A percentile compares a stretch with the other conserved stretches of the same genome.
phyloP scores from a whole-genome alignment of 2,797 vertebrate species.

The Pantherophis vulpinus region DNA sequence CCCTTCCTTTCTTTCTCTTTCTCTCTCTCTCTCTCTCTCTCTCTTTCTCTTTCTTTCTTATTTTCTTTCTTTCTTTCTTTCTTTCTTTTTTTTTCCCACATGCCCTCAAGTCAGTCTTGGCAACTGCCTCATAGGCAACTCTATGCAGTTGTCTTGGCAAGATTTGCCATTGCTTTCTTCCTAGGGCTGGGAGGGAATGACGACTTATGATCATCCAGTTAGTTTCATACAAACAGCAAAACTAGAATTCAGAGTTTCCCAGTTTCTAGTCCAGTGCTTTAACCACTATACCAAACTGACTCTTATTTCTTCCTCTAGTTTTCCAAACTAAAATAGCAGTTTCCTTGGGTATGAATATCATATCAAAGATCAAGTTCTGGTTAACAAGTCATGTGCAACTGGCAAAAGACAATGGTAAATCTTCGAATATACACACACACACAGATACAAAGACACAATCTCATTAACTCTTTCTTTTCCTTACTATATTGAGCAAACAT shows the following conservation, averaged over 20 bases:
- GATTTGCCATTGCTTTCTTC: not conserved
- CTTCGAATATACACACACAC: not conserved
- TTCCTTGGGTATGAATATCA: not conserved
- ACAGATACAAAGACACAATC: not conserved
- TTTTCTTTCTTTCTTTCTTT: too few relatives aligned
- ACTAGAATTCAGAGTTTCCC: not conserved
- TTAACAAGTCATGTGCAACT: not conserved
- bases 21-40: too few relatives aligned
- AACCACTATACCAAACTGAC: not conserved
- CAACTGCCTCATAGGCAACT: not conserved
- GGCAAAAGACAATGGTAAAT: not conserved
- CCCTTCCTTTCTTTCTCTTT: too few relatives aligned
- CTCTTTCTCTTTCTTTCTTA: too few relatives aligned
- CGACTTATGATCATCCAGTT: not conserved
- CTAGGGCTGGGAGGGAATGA: not conserved
- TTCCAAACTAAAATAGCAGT: not conserved
- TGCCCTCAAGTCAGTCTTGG: not conserved
- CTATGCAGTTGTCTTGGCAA: not conserved
- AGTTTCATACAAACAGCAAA: not conserved
- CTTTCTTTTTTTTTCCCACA: too few relatives aligned
- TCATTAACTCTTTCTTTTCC: not conserved
- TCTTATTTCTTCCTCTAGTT: not conserved
- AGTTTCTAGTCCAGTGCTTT: too few relatives aligned
- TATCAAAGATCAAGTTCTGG: not conserved
- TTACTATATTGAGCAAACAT: not conserved